Evolutionary conservation across 1,140 invertebrate species (phyloP), one percentile per base, ranked within the genome.

Genomic region (Panulirus ornatus): DNA sequence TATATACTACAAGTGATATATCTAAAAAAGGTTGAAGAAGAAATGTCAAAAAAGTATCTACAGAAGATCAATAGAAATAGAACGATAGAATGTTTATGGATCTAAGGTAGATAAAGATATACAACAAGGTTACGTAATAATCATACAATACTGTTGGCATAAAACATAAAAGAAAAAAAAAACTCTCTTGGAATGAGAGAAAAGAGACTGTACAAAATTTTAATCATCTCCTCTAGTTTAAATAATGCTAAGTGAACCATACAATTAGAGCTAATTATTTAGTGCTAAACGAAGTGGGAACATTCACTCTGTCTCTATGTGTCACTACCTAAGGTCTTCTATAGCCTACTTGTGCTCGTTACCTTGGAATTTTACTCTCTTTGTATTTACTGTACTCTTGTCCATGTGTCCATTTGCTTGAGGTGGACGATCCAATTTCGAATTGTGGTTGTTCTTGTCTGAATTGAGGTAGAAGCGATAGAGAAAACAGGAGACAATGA

Each of bases 281-380:
- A 27, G 19, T 58, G 54, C 54, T 58, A 58, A 19, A 58, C 22
- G 54, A 58, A 58, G 58, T 66, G 58, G 58, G 58, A 30, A 66
- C 58, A 66, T 66, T 66, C 58, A 66, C 58, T 58, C n/a, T 14
- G 51, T 58, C 51, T 58, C 27, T 11, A 22, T 47, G 42, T 30
- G 2, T 73, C 54, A 84, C 36, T 84, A 42, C 40, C 58, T 44
- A 71, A 44, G 22, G 22, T 71, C 36, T 34, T 82, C 51, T 84
- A 84, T 66, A 30, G 63, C 58, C 66, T 84, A 70, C 58, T 38
- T 78, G 36, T 63, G 75, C 19, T 22, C 30, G 78, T 88, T 88
- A 88, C 86, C 86, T 88, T 88, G 86, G 82, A 88, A 88, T 54
- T 88, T 88, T 73, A 88, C 86, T 82, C 54, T 88, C 86, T 88